A percentile compares a stretch with the other conserved stretches of the same genome.
These are phyloP conservation scores for Antechinus flavipes DNA, from an alignment of 2,113 vertebrate genomes.

Conservation along the genomic window DNA sequence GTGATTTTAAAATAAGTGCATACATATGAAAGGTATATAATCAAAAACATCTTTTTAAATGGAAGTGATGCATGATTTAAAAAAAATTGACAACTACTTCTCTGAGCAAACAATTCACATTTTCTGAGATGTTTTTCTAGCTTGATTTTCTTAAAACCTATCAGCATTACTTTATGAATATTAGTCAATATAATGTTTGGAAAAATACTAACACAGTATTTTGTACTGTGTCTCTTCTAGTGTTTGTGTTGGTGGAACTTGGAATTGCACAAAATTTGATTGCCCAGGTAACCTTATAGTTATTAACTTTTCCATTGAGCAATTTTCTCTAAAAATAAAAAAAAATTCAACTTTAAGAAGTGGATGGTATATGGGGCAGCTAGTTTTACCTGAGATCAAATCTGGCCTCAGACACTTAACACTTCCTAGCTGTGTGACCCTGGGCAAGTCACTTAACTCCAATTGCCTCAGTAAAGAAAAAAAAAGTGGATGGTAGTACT, in stretches of 20 bases:
- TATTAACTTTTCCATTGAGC: background rate
- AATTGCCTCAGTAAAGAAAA: background rate
- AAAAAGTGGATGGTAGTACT: background rate
- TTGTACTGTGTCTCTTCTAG: slow-evolving; percentile 82
- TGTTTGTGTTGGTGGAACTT: slow-evolving; percentile 93
- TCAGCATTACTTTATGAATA: background rate
- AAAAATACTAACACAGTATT: slow-evolving; percentile 14
- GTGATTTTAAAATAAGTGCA: background rate
- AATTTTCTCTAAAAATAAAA: slow-evolving; percentile 38
- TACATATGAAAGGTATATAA: background rate
- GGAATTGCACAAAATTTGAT: slow-evolving; percentile 98
- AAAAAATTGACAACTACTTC: background rate
- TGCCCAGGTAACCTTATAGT: slow-evolving; percentile 91
- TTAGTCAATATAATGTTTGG: background rate
- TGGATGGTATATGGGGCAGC: background rate
- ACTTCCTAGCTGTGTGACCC: no score
- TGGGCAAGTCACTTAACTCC: no score
- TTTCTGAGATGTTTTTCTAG: slow-evolving; percentile 17
- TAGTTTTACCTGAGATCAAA: no score
- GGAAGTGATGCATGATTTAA: background rate
- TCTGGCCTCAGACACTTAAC: no score
- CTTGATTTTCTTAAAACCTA: slow-evolving; percentile 31
- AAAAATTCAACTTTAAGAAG: background rate
- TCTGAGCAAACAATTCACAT: background rate
- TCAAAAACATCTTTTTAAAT: background rate